Evolutionary conservation across 2,888 invertebrate genomes (phyloP).

Genomic region (Pandemis cinnamomeana): DNA sequence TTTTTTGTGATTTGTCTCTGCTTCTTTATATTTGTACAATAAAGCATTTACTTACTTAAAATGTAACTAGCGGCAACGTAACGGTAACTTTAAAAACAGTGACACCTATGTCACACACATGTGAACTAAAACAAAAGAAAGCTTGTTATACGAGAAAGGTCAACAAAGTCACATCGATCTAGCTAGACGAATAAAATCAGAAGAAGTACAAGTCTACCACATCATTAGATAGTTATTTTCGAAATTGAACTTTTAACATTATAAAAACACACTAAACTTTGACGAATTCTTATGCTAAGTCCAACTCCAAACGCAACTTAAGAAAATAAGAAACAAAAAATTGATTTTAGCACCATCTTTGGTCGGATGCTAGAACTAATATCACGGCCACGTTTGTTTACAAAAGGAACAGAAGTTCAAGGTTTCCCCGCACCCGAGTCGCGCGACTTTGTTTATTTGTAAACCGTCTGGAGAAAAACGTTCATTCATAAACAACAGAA

Average conservation of each 20-base stretch:
- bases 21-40: too few species aligned
- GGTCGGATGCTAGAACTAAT: slow-evolving; percentile 49
- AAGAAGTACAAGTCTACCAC: neutral
- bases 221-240: neutral
- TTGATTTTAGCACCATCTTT: slow-evolving; percentile 63
- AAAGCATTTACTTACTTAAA: too few species aligned
- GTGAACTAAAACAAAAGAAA: slow-evolving; percentile 27
- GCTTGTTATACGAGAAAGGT: slow-evolving; percentile 13
- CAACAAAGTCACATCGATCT: neutral
- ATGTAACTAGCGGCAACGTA: too few species aligned
- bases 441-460: slow-evolving; percentile 10
- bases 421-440: slow-evolving; percentile 50
- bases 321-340: neutral
- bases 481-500: neutral
- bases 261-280: neutral
- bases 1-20: too few species aligned
- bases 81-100: slow-evolving; percentile 3
- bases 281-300: neutral
- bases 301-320: neutral
- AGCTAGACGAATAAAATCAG: neutral
- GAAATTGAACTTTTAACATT: neutral
- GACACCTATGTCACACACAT: slow-evolving; percentile 21
- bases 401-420: slow-evolving; percentile 62
- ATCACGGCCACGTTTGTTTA: slow-evolving; percentile 74
- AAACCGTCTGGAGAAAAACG: neutral